Base-by-base conservation (phyloP, 2,113 vertebrate species). In the Cephalopterus ornatus region DNA sequence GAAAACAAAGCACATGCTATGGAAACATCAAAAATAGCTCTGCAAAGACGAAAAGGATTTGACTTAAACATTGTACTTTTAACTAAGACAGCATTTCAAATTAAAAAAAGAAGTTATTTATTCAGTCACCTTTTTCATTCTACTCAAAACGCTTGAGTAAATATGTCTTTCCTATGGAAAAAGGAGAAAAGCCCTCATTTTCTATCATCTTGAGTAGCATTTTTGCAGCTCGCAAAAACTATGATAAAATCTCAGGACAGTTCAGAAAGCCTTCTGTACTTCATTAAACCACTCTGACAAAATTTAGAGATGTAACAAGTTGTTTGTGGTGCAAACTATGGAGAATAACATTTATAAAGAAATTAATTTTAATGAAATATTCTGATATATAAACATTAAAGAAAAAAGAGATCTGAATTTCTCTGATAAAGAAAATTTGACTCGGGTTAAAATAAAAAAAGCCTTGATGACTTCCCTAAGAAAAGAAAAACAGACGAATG, bases 141-240 rank as follows among this genome's bases (percentile, higher is more conserved):
- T n/a, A 76, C 32, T 80, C 4, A 1, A 80, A 92, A 85, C 14
- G 17, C 26, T 56, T 65, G 6, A 67, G 21, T 32, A 88, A 42
- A 27, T 41, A n/a, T 4, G 21, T 22, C 15, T 78, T 78, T 87
- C 14, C 61, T 50, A 65, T 12, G 5, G 11, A n/a, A 24, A 41
- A 28, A 1, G 2, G 23, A 33, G 28, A 70, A 55, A n/a, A 6
- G 0, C 1, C 5, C 3, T 32, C 46, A 10, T 70, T 68, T 68
- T 90, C 50, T 53, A 59, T 41, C 52, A 8, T 41, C 49, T 50
- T 76, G 10, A 66, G 16, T 1, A 65, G 22, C 76, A 76, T 37
- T 89, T 62, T 91, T n/a, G 46, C 33, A 84, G 66, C 41, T 95
- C 41, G 14, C 28, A 87, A 84, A 83, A 84, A 52, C 14, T 5